Evolutionary conservation across 2,113 vertebrate species (phyloP), one percentile per base, ranked within the genome.

Genomic region (Odontesthes bonariensis): DNA sequence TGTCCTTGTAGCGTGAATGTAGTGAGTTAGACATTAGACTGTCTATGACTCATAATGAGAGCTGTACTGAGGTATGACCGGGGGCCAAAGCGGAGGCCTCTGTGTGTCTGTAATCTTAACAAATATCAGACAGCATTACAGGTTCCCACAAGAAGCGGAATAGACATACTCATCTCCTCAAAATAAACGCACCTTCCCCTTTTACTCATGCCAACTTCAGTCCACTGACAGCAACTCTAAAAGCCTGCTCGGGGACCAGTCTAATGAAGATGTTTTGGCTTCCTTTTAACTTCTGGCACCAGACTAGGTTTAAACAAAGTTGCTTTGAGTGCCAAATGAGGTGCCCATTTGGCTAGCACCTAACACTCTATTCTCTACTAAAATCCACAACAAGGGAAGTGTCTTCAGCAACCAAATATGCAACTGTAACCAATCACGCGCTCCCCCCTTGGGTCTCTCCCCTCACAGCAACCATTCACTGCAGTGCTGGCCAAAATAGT

Each of bases 101-200:
- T 63, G 63, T 63, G 64, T 84, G 86, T 92, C 86, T 88, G 81
- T 59, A 42, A 79, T 90, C 78, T 78, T 79, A 85, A 84, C 89
- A 88, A 88, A 90, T 91, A 88, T 80, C 87, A 91, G 91, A 85
- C 90, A 58, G 85, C 81, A 69, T 83, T 75, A 81, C 82, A 90
- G 86, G 88, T 92, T 93, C 93, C 92, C 90, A 92, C 89, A 92
- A 91, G 87, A 92, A 84, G 74, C 35, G 78, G 86, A 92, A 91
- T 88, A 92, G 87, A 66, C 84, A 79, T 80, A 82, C 72, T 73
- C 58, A 23, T 64, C 78, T 80, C 87, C 83, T 91, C 81, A 78
- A 86, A 88, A 90, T 83, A 89, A 91, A 92, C 64, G 63, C 73
- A 53, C 83, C 83, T 77, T 79, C 64, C 55, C 70, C 70, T 76